Base-by-base conservation (phyloP, 2,888 invertebrate species). In the Kryphioiulus occultus region DNA sequence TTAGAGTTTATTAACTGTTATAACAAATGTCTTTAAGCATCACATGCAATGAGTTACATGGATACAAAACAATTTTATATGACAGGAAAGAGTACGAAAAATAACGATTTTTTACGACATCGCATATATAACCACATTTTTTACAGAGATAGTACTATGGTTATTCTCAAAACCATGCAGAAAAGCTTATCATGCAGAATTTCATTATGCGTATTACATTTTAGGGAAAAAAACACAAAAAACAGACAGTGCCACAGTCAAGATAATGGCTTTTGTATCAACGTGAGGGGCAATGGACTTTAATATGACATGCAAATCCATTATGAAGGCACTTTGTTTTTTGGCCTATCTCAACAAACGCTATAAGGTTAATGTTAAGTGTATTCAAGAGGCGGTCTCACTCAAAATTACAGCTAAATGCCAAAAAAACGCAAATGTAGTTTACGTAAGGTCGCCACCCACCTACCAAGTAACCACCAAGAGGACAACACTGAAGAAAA, bases 261-360 rank as follows among this genome's bases (percentile, higher is more conserved):
- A 22, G 68, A 68, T 68, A 68, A 68, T 68, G 26, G 68, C 68
- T 26, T 68, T 68, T 68, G 68, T 68, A 68, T 26, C 26, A 68
- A 1, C 9, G n/a, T 26, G 26, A 68, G 26, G 68, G 68, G 22
- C 68, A 68, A 68, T 26, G 68, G 68, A 68, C 68, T 68, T 26
- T 68, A 68, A 68, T 68, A 68, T 68, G 68, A 68, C 68, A 68
- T 68, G 68, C 68, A 68, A 68, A 68, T 68, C 68, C 68, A 68
- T 68, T 68, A 68, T 68, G 26, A 68, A 68, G 26, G 68, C 68
- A 68, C 68, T 68, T 68, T 22, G 26, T 68, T 68, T 68, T 68
- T 68, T 68, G 22, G 68, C 68, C 68, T 26, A 68, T n/a, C 68
- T 68, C 9, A 26, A 68, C 12, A 26, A 26, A 26, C 68, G n/a